phyloP scores from a whole-genome alignment of 1,140 invertebrate species.

The Monomorium pharaonis region DNA sequence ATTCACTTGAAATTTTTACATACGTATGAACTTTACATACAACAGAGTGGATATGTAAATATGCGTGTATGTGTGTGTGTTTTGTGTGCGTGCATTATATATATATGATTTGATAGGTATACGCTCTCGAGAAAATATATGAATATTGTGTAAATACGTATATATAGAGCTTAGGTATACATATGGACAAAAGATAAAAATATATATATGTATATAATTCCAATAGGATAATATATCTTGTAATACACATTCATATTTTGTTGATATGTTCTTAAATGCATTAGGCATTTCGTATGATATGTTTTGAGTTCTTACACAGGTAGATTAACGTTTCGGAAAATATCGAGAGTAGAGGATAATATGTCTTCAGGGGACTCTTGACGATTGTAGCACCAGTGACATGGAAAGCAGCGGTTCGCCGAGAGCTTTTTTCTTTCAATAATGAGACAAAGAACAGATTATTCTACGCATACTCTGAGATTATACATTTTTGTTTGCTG shows the following conservation, averaged over 20 bases:
- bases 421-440: slow-evolving; percentile 31
- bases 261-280: slow-evolving; percentile 74
- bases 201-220: no score
- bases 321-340: slow-evolving; percentile 50
- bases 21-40: slow-evolving; percentile 62
- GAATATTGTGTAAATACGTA: slow-evolving; percentile 69
- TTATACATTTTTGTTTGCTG: slow-evolving; percentile 3
- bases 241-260: slow-evolving; percentile 71
- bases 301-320: slow-evolving; percentile 68
- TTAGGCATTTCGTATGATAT: slow-evolving; percentile 77
- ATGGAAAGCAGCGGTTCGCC: slow-evolving; percentile 57
- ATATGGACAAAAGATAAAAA: slow-evolving; percentile 79
- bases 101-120: slow-evolving; percentile 39
- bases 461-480: slow-evolving; percentile 54
- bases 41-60: slow-evolving; percentile 24
- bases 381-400: slow-evolving; percentile 60
- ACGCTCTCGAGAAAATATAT: slow-evolving; percentile 69
- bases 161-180: slow-evolving; percentile 70
- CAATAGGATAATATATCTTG: slow-evolving; percentile 72
- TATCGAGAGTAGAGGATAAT: slow-evolving; percentile 29
- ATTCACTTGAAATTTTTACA: neutral
- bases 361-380: slow-evolving; percentile 55
- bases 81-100: slow-evolving; percentile 11
- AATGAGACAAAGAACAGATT: slow-evolving; percentile 39
- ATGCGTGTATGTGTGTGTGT: slow-evolving; percentile 62